Base-by-base conservation (phyloP, 1,140 invertebrate species). In the Harpegnathos saltator region DNA sequence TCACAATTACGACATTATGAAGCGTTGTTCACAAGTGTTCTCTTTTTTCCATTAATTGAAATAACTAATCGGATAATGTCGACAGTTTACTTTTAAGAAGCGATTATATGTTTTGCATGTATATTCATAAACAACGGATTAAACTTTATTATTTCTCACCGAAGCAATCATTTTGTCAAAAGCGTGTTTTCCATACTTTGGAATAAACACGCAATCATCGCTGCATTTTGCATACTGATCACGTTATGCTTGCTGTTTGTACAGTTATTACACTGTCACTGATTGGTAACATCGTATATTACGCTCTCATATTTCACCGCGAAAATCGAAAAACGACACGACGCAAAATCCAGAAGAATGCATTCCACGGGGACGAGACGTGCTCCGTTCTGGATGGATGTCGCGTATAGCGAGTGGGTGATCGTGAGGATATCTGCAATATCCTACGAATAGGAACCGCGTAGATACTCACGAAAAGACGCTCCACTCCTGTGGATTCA, bases 401-500 rank as follows among this genome's bases (percentile, higher is more conserved):
- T 59, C 17, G 50, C 48, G 33, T 19, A 22, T 54, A 74, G n/a
- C 44, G 9, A 11, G 22, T 61, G 33, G 29, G 61, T 81, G 78
- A 65, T 82, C 58, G 68, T 12, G 19, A 33, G 56, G 26, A 82
- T 74, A 82, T 82, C 22, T 56, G 44, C 69, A 61, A 82, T 74
- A 74, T 82, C 44, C 44, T 71, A 22, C 38, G 52, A 72, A 56
- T 74, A 54, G 50, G 54, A 69, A 69, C 66, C 69, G 62, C 50
- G 11, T 44, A 63, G 44, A 54, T 62, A 54, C 11, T 73, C 17
- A 22, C 59, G 48, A 38, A 80, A 54, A 71, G 15, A 54, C 22
- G 15, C 52, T 44, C 26, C 54, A 33, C 19, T 15, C 69, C 3
- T 52, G 17, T 59, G 29, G 17, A 71, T 61, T 33, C 29, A 54